Evolutionary conservation across 2,888 invertebrate genomes (phyloP).

Genomic region (Adineta ricciae): DNA sequence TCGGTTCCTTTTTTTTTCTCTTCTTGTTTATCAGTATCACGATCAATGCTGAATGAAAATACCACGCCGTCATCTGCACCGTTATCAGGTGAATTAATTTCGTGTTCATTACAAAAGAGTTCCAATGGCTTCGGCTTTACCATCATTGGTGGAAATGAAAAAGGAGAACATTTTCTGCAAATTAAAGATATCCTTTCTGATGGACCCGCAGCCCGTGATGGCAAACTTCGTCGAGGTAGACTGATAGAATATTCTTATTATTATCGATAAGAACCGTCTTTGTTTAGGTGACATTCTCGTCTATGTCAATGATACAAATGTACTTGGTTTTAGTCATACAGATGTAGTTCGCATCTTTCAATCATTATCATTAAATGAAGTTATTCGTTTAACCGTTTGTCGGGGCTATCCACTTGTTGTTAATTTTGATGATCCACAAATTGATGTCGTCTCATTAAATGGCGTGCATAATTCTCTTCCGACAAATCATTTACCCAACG

Average conservation of each 20-base stretch:
- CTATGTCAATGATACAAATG: conserved; percentile 77
- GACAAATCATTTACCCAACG: not conserved
- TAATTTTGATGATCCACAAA: conserved; percentile 89
- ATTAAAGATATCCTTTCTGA: conserved; percentile 64
- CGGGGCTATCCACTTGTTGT: conserved; percentile 88
- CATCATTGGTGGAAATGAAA: conserved; percentile 79
- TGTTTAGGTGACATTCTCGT: conserved; percentile 66
- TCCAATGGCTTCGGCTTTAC: conserved; percentile 87
- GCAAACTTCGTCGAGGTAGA: conserved; percentile 52
- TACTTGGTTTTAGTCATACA: conserved; percentile 83
- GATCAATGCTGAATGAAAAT: not conserved
- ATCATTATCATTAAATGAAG: conserved; percentile 74
- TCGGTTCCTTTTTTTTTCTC: not conserved
- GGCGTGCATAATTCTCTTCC: not conserved
- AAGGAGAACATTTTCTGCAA: conserved; percentile 82
- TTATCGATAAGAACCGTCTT: not conserved
- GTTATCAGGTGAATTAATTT: conserved; percentile 75
- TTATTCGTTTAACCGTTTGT: conserved; percentile 78
- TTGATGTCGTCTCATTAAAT: conserved; percentile 77
- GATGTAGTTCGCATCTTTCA: conserved; percentile 90
- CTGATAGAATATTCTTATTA: too few species aligned
- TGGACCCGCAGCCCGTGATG: conserved; percentile 72
- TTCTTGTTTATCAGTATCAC: not conserved
- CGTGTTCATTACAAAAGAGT: conserved; percentile 76
- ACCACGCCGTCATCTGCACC: conserved; percentile 58